Base-by-base conservation (phyloP, 2,888 invertebrate species). In the Schrankia costaestrigalis region DNA sequence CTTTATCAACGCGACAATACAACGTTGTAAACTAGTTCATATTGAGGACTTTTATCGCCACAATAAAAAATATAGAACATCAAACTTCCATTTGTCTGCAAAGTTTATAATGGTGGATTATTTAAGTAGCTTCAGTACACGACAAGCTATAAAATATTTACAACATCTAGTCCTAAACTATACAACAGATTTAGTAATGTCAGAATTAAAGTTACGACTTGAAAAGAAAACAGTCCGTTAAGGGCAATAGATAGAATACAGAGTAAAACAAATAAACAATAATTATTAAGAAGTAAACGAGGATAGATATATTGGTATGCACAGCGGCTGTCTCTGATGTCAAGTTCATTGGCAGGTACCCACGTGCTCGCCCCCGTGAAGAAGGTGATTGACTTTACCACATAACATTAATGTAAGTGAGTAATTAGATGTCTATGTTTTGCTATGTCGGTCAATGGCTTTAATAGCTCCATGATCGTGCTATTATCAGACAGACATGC, bases 331-430 rank as follows among this genome's bases (percentile, higher is more conserved):
- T 50, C 52, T 55, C 46, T 52, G 51, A 50, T 60, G 66, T 74
- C 80, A 84, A 86, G 84, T 84, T 87, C 83, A 87, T 75, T 85
- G 82, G 71, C 78, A 71, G 76, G 51, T 56, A 52, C 79, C 78
- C 77, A 84, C 83, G 81, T 80, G 75, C 55, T 67, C 74, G 77
- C 69, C 71, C 66, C 71, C 77, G 63, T 63, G 63, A 52, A 41
- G 63, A 68, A 82, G 82, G 80, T 84, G 75, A 82, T 68, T 84
- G 83, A 82, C 83, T 76, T 54, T 46, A 49, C 63, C 63, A 68
- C 72, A 62, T 53, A 56, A 57, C 65, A 69, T 59, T 66, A 68
- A 56, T 68, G 66, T 73, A 77, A 63, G 46, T 63, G 55, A 61
- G 65, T 73, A 78, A 81, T 79, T 74, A 77, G 52, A 55, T 50